A percentile compares a stretch with the other conserved stretches of the same genome.
phyloP scores from a whole-genome alignment of 1,140 invertebrate genomes.

The Lepidurus arcticus region DNA sequence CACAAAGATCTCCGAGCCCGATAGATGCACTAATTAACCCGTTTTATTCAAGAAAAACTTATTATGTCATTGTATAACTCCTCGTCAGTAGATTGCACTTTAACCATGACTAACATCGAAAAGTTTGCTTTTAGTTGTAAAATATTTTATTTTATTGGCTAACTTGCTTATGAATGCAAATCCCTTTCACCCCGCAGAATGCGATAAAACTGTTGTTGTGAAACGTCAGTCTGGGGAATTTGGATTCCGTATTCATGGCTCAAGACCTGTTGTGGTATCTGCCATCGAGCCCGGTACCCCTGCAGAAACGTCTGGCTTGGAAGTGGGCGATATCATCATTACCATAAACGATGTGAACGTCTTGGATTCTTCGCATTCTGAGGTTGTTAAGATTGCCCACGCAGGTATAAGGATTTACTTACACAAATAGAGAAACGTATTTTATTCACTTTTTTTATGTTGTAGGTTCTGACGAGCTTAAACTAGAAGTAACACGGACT shows the following conservation, averaged over 20 bases:
- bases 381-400: conserved; percentile 89
- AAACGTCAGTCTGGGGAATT: conserved; percentile 80
- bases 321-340: conserved; percentile 90
- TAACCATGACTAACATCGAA: neutral
- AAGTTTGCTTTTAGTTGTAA: too few relatives aligned
- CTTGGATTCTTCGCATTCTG: conserved; percentile 83
- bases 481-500: conserved; percentile 79
- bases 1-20: neutral
- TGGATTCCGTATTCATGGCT: conserved; percentile 91
- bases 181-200: conserved; percentile 55
- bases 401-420: conserved; percentile 50
- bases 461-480: conserved; percentile 62
- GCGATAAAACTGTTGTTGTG: conserved; percentile 77
- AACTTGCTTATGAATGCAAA: neutral
- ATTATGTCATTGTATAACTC: neutral
- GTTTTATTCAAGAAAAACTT: neutral
- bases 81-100: neutral
- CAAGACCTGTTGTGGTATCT: conserved; percentile 89
- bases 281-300: conserved; percentile 87
- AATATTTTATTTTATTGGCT: neutral
- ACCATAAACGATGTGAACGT: conserved; percentile 85
- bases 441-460: conserved; percentile 12
- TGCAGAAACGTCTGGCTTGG: conserved; percentile 80
- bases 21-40: too few relatives aligned
- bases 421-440: neutral